Conservation (phyloP, 2,113 vertebrate genomes). For the Megatriorchis doriae region DNA sequence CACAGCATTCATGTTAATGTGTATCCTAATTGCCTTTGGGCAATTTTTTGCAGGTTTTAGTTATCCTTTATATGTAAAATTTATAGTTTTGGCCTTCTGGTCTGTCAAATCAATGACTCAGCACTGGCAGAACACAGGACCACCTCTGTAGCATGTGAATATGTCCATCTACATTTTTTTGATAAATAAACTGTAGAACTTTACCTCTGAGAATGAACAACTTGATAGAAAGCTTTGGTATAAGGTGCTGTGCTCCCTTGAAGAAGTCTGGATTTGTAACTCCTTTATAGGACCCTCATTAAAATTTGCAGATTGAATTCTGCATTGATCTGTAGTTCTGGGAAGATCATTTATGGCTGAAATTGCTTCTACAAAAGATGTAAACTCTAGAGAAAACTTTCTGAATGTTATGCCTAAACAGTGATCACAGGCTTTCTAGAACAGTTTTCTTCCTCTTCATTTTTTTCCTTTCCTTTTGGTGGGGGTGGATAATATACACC, state of each 20-base stretch:
- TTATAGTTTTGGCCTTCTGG: neutral
- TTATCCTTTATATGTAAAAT: neutral
- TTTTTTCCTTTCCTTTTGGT: neutral
- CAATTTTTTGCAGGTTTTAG: neutral
- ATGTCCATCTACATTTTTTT: neutral
- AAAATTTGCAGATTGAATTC: neutral
- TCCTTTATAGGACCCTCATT: neutral
- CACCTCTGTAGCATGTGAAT: neutral
- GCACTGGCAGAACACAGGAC: neutral
- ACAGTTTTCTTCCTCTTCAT: neutral
- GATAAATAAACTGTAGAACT: neutral
- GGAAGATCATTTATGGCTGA: neutral
- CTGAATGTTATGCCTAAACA: neutral
- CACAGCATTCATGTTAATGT: neutral
- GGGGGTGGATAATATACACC: neutral
- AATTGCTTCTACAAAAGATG: neutral
- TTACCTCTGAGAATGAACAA: neutral
- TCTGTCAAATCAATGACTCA: neutral
- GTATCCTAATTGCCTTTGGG: neutral
- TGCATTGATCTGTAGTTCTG: neutral
- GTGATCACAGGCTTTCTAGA: neutral
- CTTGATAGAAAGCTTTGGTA: neutral
- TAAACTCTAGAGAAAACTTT: neutral
- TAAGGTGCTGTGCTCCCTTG: neutral
- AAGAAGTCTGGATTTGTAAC: neutral